These are phyloP conservation scores for Phainopepla nitens DNA, from an alignment of 2,113 vertebrate genomes.

Conservation along the genomic window DNA sequence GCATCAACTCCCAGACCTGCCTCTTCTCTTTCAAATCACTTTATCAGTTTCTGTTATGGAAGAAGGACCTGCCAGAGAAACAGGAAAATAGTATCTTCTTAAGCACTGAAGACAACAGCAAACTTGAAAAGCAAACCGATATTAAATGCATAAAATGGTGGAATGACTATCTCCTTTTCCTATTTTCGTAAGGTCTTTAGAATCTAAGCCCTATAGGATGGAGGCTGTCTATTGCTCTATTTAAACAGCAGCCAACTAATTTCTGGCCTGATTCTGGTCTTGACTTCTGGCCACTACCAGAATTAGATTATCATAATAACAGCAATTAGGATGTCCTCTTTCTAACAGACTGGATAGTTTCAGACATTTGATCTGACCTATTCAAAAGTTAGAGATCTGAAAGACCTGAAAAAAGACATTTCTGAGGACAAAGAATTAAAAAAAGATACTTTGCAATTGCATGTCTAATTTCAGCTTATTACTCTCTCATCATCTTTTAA, in stretches of 20 bases:
- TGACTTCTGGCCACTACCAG: neutral
- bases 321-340: neutral
- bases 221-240: neutral
- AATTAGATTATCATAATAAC: conserved; percentile 28
- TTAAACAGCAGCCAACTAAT: neutral
- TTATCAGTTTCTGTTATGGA: neutral
- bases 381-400: neutral
- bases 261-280: neutral
- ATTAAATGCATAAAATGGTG: neutral
- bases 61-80: neutral
- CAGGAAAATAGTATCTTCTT: neutral
- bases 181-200: neutral
- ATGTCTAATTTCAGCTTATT: neutral
- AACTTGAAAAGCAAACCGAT: neutral
- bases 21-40: neutral
- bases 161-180: neutral
- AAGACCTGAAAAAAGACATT: neutral
- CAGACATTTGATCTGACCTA: neutral
- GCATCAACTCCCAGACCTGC: neutral
- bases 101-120: neutral
- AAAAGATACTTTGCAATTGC: neutral
- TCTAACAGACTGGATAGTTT: neutral
- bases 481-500: neutral
- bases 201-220: neutral
- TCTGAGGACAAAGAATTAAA: neutral